Evolutionary conservation across 2,113 vertebrate genomes (phyloP).

Genomic region (Podarcis raffonei): DNA sequence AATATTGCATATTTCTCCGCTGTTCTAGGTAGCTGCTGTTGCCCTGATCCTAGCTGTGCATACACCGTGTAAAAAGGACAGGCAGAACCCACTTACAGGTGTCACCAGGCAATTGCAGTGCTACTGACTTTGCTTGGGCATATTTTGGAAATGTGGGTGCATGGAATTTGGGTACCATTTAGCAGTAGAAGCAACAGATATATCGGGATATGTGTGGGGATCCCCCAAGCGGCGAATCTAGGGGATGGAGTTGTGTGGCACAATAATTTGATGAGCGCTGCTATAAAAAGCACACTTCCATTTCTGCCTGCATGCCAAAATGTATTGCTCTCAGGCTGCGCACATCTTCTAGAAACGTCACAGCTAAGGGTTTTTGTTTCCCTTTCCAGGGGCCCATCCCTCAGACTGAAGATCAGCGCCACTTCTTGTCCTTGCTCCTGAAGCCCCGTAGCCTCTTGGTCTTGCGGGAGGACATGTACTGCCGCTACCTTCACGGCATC

Average conservation of each 20-base stretch:
- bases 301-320: no score
- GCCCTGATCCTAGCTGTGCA: not conserved
- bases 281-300: not conserved
- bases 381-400: slow-evolving; percentile 16
- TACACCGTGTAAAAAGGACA: not conserved
- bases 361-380: not conserved
- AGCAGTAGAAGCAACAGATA: not conserved
- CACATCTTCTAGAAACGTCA: no score
- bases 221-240: not conserved
- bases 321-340: not conserved
- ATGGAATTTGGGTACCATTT: not conserved
- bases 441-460: slow-evolving; percentile 84
- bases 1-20: not conserved
- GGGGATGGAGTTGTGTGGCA: not conserved
- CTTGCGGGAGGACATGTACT: slow-evolving; percentile 83
- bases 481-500: slow-evolving; percentile 85
- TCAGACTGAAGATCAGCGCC: slow-evolving; percentile 78
- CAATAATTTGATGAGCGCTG: not conserved
- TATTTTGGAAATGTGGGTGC: not conserved
- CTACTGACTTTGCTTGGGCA: not conserved
- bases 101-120: no score
- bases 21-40: not conserved
- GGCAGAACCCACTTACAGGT: no score
- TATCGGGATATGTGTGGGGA: not conserved
- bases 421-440: slow-evolving; percentile 80